These are phyloP conservation scores for Aelia acuminata DNA, from an alignment of 2,888 invertebrate species.

Conservation along the genomic window DNA sequence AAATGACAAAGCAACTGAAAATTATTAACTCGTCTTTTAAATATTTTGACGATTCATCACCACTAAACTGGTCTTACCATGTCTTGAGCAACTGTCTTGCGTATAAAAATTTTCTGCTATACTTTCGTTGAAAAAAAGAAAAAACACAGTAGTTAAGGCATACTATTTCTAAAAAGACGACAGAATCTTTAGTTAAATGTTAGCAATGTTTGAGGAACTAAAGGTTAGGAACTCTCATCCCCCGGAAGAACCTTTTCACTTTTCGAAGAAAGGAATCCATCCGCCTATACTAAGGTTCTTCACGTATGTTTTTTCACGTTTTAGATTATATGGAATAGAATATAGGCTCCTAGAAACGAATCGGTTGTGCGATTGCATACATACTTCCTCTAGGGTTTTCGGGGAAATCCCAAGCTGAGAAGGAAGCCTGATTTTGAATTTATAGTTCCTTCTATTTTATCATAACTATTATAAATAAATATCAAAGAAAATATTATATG, in stretches of 20 bases:
- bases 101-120: background rate
- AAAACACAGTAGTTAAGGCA: too few relatives aligned
- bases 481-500: too few relatives aligned
- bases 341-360: background rate
- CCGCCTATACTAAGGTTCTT: background rate
- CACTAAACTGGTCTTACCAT: background rate
- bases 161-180: background rate
- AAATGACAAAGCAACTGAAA: too few relatives aligned
- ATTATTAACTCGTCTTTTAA: too few relatives aligned
- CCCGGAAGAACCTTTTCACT: conserved; percentile 33
- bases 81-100: background rate
- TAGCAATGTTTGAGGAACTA: background rate
- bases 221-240: background rate
- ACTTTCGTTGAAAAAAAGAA: background rate
- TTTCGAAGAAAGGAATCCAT: conserved; percentile 27
- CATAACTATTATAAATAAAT: too few relatives aligned
- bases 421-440: background rate
- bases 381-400: background rate
- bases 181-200: background rate
- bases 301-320: conserved; percentile 3
- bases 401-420: background rate
- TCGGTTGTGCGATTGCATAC: background rate
- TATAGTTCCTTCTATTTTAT: too few relatives aligned
- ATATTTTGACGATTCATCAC: background rate
- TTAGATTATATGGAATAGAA: background rate